Evolutionary conservation across 2,113 vertebrate species (phyloP).

Genomic region (Kryptolebias marmoratus): DNA sequence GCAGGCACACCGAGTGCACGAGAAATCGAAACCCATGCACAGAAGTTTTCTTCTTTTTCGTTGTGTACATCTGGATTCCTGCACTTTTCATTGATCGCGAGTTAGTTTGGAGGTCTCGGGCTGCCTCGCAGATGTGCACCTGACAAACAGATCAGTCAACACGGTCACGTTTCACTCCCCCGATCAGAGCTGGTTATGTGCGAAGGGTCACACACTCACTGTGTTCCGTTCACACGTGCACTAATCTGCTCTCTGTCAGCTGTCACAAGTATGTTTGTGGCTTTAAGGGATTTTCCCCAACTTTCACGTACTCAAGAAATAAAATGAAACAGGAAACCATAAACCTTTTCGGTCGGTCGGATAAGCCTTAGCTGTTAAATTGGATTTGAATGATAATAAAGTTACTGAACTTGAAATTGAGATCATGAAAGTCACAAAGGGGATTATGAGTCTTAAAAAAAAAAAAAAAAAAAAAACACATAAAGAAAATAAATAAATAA

Average conservation of each 20-base stretch:
- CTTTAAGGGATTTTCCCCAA: background rate
- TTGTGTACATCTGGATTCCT: constrained; percentile 62
- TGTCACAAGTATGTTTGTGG: constrained; percentile 23
- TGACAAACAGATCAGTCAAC: constrained; percentile 57
- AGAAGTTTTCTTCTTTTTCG: background rate
- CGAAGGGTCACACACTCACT: constrained; percentile 23
- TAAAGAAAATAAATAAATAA: background rate
- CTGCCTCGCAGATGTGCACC: constrained; percentile 58
- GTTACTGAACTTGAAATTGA: too few species aligned
- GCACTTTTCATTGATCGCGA: constrained; percentile 39
- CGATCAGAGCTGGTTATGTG: constrained; percentile 11
- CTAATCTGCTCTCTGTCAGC: constrained; percentile 29
- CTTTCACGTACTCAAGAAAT: constrained; percentile 22
- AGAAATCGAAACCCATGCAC: constrained; percentile 38
- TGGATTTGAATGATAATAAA: too few species aligned
- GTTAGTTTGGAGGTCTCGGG: constrained; percentile 44
- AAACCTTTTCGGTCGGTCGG: constrained; percentile 22
- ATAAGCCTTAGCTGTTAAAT: constrained; percentile 25
- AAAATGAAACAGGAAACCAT: constrained; percentile 31
- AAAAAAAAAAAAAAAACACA: background rate
- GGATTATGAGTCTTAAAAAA: too few species aligned
- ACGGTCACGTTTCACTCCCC: constrained; percentile 30
- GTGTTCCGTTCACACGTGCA: constrained; percentile 18
- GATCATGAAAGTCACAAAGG: too few species aligned
- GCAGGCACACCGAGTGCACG: constrained; percentile 19